phyloP scores from a whole-genome alignment of 2,888 invertebrate genomes.

The Eupithecia subumbrata region DNA sequence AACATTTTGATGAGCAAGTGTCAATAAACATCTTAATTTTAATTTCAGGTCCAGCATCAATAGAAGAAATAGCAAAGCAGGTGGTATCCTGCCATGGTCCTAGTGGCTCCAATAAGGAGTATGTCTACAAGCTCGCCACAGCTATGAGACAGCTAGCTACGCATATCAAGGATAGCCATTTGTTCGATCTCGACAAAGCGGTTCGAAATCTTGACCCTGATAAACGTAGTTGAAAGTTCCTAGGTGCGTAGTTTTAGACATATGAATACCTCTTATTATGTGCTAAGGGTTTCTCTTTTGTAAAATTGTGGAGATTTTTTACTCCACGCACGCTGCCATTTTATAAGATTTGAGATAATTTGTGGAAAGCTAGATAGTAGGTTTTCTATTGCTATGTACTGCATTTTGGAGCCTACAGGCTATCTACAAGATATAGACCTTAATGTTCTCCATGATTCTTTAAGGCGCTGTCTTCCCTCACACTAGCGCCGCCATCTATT shows the following conservation, averaged over 20 bases:
- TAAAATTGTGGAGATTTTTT: not conserved
- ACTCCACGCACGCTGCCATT: not conserved
- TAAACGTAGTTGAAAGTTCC: slow-evolving; percentile 29
- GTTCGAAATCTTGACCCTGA: slow-evolving; percentile 63
- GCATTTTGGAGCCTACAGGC: not conserved
- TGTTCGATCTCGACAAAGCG: slow-evolving; percentile 88
- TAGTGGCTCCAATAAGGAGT: slow-evolving; percentile 96
- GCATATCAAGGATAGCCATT: slow-evolving; percentile 89
- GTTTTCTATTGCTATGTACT: not conserved
- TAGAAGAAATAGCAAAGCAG: slow-evolving; percentile 91
- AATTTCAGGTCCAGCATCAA: slow-evolving; percentile 88
- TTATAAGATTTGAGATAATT: not conserved
- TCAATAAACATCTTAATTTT: not conserved
- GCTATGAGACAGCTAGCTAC: slow-evolving; percentile 91
- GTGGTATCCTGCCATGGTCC: slow-evolving; percentile 90
- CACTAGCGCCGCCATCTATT: no score
- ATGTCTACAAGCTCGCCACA: slow-evolving; percentile 92
- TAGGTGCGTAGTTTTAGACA: not conserved
- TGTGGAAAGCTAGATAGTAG: not conserved
- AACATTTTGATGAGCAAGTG: not conserved
- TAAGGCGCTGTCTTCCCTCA: no score
- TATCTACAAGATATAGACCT: no score
- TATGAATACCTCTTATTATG: not conserved
- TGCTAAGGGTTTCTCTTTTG: not conserved
- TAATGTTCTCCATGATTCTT: no score